These are phyloP conservation scores for Tolmerus cingulatus DNA, from an alignment of 2,888 invertebrate species.

Conservation along the genomic window DNA sequence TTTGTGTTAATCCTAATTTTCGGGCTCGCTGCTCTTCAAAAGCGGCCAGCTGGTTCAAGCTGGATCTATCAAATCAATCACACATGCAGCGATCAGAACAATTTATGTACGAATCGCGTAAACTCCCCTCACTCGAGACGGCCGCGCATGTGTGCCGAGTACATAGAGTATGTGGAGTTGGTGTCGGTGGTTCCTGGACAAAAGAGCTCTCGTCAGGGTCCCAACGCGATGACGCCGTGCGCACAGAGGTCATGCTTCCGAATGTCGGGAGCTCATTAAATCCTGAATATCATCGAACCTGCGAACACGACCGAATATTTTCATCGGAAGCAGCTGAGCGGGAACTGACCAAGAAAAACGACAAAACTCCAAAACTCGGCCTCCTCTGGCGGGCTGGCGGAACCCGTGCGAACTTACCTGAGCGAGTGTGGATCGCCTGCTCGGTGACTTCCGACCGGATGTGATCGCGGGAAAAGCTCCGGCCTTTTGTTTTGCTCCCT, in stretches of 20 bases:
- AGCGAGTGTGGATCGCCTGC: background rate
- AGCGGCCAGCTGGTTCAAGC: background rate
- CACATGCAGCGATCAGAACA: background rate
- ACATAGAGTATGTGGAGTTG: background rate
- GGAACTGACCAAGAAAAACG: background rate
- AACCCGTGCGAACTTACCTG: background rate
- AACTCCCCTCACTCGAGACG: background rate
- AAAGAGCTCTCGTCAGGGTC: background rate
- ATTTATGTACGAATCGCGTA: background rate
- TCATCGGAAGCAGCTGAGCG: background rate
- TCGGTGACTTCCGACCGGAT: background rate
- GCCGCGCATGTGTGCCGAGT: background rate
- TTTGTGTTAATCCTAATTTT: background rate
- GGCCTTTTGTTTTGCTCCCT: background rate
- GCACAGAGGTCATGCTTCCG: background rate
- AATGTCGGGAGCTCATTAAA: background rate
- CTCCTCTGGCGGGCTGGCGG: background rate
- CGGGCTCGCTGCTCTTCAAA: background rate
- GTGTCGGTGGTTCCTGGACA: background rate
- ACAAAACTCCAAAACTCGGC: background rate
- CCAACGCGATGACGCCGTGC: background rate
- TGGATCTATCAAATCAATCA: background rate
- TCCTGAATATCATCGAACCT: background rate
- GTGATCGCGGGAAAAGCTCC: background rate
- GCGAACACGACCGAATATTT: background rate